phyloP scores from a whole-genome alignment of 1,140 invertebrate genomes.

The Drosophila sp. region DNA sequence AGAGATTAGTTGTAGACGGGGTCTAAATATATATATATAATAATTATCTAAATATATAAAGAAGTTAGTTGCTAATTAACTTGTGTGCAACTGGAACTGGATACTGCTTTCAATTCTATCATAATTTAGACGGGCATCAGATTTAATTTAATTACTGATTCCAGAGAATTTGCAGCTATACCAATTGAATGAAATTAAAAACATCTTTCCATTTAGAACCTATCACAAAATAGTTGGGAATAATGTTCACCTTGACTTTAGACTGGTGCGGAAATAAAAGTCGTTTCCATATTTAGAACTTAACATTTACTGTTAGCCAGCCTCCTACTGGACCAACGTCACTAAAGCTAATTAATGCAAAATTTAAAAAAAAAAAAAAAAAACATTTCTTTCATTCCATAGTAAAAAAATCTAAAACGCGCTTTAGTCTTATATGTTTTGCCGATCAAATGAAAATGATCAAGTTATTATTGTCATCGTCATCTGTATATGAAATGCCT shows the following conservation, averaged over 20 bases:
- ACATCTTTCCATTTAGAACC: background rate
- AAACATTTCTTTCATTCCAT: slow-evolving; percentile 13
- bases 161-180: no score
- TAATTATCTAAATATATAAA: no score
- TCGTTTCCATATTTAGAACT: background rate
- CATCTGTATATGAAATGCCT: slow-evolving; percentile 49
- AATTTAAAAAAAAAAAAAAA: slow-evolving; percentile 2
- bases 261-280: background rate
- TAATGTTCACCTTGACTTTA: background rate
- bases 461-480: slow-evolving; percentile 52
- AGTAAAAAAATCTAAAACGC: background rate
- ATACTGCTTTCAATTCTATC: background rate
- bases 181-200: no score
- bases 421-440: slow-evolving; percentile 8
- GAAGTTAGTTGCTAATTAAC: background rate
- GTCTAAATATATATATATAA: no score
- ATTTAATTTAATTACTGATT: no score
- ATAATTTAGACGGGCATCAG: background rate
- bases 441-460: slow-evolving; percentile 16
- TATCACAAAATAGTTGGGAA: background rate
- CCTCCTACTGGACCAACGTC: background rate
- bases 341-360: slow-evolving; percentile 21
- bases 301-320: slow-evolving; percentile 1
- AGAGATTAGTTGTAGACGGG: background rate
- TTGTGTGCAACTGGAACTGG: background rate